Base-by-base conservation (phyloP, 64 coral and sea anemone genomes). In the Orbicella faveolata region DNA sequence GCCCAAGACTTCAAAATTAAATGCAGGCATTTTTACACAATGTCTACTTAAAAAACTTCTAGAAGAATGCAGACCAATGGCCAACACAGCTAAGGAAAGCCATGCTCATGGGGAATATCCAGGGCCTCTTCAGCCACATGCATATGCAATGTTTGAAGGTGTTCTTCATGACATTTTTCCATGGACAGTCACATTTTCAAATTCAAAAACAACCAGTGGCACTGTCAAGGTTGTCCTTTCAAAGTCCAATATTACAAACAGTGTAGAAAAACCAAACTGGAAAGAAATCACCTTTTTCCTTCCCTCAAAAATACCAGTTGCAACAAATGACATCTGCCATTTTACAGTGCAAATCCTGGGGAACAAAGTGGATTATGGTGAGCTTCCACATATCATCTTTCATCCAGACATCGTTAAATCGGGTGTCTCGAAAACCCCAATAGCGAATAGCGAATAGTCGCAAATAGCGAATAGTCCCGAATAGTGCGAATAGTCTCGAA, bases 221-320 rank as follows among this genome's bases (percentile, higher is more conserved):
- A 48, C 35, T 37, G 16, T 81, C 54, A 52, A 35, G 19, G 36
- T 66, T 30, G 59, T 53, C 9, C 36, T 80, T 55, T 62, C 57
- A 18, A 48, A 78, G 33, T 36, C 9, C 63, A 68, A 37, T 14
- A 72, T 17, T 19, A 64, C 54, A 34, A 86, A 92, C 9, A 73
- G 74, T 20, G 76, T 86, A 52, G 80, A 83, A 33, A 83, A 74
- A 78, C 26, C 75, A 8, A 52, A 86, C 51, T 92, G 90, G 74
- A 83, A 86, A 52, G 81, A 86, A 84, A 77, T 92, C 9, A 76
- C 74, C 36, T 73, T 88, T 53, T 85, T 92, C 0, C 44, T 85
- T 44, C 61, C 61, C 21, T 10, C 3, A 57, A 14, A 57, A 57
- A 57, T 57, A 57, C 1, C 37, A 78, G 6, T 78, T 78, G 21